Evolutionary conservation across 2,888 invertebrate species (phyloP), one percentile per base, ranked within the genome.

Genomic region (Pammene fasciana): DNA sequence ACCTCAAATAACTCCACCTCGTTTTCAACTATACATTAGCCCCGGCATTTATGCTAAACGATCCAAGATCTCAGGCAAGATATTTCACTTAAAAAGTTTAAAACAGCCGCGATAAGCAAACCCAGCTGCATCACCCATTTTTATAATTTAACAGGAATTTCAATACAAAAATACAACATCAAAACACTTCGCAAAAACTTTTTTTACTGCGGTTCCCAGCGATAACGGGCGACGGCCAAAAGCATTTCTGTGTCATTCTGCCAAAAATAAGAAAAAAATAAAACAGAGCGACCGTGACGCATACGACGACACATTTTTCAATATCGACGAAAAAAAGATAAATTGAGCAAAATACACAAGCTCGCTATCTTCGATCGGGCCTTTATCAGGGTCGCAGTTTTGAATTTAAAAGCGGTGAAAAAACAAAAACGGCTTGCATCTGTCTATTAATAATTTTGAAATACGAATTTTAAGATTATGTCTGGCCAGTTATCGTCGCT

Each of bases 211-310:
- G 82, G 81, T 82, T 82, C 81, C 78, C 79, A 77, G 76, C 84
- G 92, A 90, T 92, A 92, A 90, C 86, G 82, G 82, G 75, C 84
- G 86, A 83, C 86, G 82, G 83, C 84, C 89, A 90, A 91, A 87
- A 92, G 92, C 92, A 87, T 92, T 92, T 91, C 90, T 86, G 90
- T 92, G 92, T 92, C 86, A 79, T 80, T 80, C 79, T 76, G 76
- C 75, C 72, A 74, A 72, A 78, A 78, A 80, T 81, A 82, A 85
- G 82, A 82, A 73, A 61, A 81, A 82, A 83, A 82, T 50, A 80
- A 83, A 78, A 78, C 78, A 80, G 75, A 64, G 72, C 74, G 79
- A 79, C 84, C 83, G 85, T 86, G 86, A 87, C 86, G 85, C 86
- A 83, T 78, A 80, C 83, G 83, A 82, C 80, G 85, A 89, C 86